Conservation (phyloP, 2,888 invertebrate species). For the Netelia fuscicornis region DNA sequence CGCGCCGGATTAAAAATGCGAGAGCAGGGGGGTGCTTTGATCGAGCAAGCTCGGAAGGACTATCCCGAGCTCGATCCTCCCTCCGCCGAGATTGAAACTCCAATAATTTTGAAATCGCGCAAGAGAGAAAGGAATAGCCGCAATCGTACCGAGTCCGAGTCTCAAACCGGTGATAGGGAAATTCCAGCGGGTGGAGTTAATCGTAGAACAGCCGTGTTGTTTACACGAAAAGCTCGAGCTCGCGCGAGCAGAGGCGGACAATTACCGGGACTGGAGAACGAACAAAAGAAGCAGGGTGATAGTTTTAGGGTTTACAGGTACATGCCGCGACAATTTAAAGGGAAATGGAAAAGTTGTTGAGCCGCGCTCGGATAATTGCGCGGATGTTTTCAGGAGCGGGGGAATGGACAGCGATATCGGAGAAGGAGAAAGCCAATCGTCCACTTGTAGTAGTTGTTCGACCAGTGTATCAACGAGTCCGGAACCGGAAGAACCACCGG, state of each 20-base stretch:
- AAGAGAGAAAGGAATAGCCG: constrained; percentile 81
- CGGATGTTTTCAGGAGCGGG: constrained; percentile 76
- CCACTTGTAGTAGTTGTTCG: constrained; percentile 83
- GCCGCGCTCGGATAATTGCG: not conserved
- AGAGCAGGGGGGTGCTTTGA: constrained; percentile 93
- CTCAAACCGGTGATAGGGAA: constrained; percentile 78
- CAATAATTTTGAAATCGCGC: constrained; percentile 74
- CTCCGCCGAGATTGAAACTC: constrained; percentile 53
- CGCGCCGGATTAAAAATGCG: constrained; percentile 95
- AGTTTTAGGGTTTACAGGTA: constrained; percentile 83
- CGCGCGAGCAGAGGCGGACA: constrained; percentile 85
- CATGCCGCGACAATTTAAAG: not conserved
- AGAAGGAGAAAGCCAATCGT: constrained; percentile 83
- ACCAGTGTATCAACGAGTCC: constrained; percentile 82
- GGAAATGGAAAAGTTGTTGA: not conserved
- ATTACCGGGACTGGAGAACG: constrained; percentile 74
- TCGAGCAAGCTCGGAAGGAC: constrained; percentile 92
- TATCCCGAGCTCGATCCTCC: constrained; percentile 82
- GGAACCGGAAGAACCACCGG: constrained; percentile 79
- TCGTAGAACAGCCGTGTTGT: constrained; percentile 91
- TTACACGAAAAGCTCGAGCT: constrained; percentile 90
- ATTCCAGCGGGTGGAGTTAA: constrained; percentile 86
- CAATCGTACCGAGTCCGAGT: constrained; percentile 77
- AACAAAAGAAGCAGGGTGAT: constrained; percentile 81
- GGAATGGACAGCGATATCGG: constrained; percentile 82